Conservation (phyloP, 2,797 vertebrate genomes). For the Agapornis canus region DNA sequence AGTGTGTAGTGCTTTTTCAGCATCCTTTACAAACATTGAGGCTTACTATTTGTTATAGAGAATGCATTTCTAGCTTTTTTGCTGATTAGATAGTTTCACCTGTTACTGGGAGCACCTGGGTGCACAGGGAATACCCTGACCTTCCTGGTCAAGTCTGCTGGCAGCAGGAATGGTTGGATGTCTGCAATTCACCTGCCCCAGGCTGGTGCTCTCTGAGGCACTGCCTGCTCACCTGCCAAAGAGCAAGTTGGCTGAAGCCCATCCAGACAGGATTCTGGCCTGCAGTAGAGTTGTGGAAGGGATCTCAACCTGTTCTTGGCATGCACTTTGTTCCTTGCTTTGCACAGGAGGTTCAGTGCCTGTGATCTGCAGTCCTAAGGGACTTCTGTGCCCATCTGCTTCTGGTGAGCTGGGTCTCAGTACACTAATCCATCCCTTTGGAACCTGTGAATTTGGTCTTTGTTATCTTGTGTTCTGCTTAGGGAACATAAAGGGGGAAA, state of each 20-base stretch:
- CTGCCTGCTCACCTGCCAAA: not conserved
- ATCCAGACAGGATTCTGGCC: not conserved
- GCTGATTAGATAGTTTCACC: not conserved
- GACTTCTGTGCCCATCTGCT: slow-evolving; percentile 39
- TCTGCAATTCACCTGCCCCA: not conserved
- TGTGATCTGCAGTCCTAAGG: not conserved
- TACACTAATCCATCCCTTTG: not conserved
- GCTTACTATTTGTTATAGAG: not conserved
- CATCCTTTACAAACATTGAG: not conserved
- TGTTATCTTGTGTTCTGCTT: not conserved
- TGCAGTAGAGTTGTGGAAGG: not conserved
- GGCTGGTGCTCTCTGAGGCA: not conserved
- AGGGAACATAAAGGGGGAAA: not conserved
- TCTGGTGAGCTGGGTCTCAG: not conserved
- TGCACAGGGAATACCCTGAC: not conserved
- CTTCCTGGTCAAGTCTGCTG: not conserved
- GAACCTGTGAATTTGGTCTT: not conserved
- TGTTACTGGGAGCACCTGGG: not conserved
- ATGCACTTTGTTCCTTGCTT: not conserved
- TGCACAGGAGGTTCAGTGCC: not conserved
- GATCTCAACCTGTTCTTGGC: fast-evolving
- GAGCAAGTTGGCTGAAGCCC: not conserved
- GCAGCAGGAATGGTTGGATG: not conserved
- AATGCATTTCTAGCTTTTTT: not conserved
- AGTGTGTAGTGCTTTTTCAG: not conserved